These are phyloP conservation scores for Chesias legatella DNA, from an alignment of 2,888 invertebrate species.

Conservation along the genomic window DNA sequence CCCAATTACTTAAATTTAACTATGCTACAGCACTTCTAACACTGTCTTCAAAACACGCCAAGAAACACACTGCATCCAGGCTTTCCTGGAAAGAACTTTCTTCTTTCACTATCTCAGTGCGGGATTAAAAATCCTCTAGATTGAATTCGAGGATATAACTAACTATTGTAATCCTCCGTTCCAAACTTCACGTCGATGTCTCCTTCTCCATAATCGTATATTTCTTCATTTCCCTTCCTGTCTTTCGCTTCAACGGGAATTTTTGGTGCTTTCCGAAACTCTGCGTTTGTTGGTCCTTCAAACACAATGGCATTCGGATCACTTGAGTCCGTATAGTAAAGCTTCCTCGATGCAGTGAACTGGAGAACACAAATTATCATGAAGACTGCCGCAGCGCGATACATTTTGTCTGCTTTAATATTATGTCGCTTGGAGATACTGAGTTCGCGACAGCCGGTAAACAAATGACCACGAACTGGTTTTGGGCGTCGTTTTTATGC, in stretches of 20 bases:
- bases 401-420: conserved; percentile 11
- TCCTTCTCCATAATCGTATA: conserved; percentile 29
- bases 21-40: no score
- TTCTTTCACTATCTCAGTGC: no score
- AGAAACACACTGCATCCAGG: no score
- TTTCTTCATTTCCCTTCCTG: conserved; percentile 39
- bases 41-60: no score
- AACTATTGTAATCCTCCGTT: conserved; percentile 9
- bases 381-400: conserved; percentile 9
- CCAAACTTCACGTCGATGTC: conserved; percentile 34
- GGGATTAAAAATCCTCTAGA: no score
- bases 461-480: conserved; percentile 24
- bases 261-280: conserved; percentile 18
- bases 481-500: conserved; percentile 20
- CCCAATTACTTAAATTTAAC: no score
- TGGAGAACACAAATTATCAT: conserved; percentile 19
- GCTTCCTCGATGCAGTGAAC: conserved; percentile 19
- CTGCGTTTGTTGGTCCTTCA: conserved; percentile 53
- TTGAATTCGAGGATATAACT: no score
- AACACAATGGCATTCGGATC: conserved; percentile 53
- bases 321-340: conserved; percentile 40
- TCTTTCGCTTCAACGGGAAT: conserved; percentile 24
- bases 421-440: conserved; percentile 7
- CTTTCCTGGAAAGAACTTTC: no score
- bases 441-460: conserved; percentile 15